These are phyloP conservation scores for Morus bassanus DNA, from an alignment of 2,797 vertebrate genomes.

Conservation along the genomic window DNA sequence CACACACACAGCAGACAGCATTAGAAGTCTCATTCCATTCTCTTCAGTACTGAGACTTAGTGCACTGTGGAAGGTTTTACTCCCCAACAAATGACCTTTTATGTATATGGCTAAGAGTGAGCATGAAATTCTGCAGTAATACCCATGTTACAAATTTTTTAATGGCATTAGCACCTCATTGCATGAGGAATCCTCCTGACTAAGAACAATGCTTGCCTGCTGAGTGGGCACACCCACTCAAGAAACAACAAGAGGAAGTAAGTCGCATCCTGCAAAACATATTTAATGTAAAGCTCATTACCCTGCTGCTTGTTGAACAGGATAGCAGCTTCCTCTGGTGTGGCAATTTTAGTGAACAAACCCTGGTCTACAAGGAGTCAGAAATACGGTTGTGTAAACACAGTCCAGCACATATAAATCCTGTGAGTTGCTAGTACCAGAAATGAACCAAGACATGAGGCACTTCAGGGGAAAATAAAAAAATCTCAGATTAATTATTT, in stretches of 20 bases:
- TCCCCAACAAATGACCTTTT: not conserved
- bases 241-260: not conserved
- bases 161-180: not conserved
- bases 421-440: not conserved
- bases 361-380: not conserved
- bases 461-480: not conserved
- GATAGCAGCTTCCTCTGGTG: not conserved
- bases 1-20: accelerated
- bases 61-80: not conserved
- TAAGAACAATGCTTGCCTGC: not conserved
- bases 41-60: not conserved
- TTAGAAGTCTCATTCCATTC: not conserved
- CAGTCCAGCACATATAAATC: not conserved
- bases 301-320: not conserved
- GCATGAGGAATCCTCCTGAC: not conserved
- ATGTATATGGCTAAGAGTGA: not conserved
- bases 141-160: not conserved
- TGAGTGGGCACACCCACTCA: not conserved
- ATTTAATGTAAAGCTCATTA: not conserved
- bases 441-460: not conserved
- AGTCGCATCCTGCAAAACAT: not conserved
- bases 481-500: not conserved
- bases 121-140: not conserved
- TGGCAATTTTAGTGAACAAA: not conserved
- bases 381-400: not conserved